Evolutionary conservation across 35 echinoderm and acorn worm genomes (phyloP).

Genomic region (Strongylocentrotus purpuratus): DNA sequence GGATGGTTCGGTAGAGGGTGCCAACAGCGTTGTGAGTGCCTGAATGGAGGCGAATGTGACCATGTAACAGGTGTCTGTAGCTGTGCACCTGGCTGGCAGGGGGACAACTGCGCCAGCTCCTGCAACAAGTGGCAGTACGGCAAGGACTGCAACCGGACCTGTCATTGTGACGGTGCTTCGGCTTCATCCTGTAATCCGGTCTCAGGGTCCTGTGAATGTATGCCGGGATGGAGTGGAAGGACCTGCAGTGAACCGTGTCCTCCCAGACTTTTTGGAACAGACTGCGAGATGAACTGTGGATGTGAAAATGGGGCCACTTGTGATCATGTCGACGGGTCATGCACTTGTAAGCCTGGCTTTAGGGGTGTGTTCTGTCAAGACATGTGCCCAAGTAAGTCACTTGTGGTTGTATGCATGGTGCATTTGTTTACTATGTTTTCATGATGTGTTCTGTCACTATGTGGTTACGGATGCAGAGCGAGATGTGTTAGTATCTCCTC

Average conservation of each 20-base stretch:
- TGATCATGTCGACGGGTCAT: conserved; percentile 65
- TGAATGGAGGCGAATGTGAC: conserved; percentile 72
- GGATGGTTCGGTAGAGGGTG: conserved; percentile 55
- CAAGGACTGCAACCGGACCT: conserved; percentile 52
- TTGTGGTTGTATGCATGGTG: not conserved
- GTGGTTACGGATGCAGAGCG: not conserved
- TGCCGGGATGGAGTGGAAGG: conserved; percentile 63
- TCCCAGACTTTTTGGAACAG: not conserved
- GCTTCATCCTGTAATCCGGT: conserved; percentile 39
- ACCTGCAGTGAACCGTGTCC: conserved; percentile 56
- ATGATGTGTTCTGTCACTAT: not conserved
- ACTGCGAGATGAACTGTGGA: conserved; percentile 1
- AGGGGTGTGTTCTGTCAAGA: conserved; percentile 58
- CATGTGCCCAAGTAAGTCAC: conserved; percentile 30
- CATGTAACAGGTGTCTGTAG: conserved; percentile 68
- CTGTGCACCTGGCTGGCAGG: conserved; percentile 65
- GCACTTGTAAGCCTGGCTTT: conserved; percentile 64
- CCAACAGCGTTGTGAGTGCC: conserved; percentile 24
- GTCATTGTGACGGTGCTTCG: conserved; percentile 63
- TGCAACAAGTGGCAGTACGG: conserved; percentile 72
- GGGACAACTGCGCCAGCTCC: conserved; percentile 54
- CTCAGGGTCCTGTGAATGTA: conserved; percentile 66
- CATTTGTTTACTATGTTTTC: not conserved
- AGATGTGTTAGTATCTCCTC: not conserved
- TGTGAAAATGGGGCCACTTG: conserved; percentile 64